Evolutionary conservation across 2,888 invertebrate genomes (phyloP).

Genomic region (Horisme vitalbata): DNA sequence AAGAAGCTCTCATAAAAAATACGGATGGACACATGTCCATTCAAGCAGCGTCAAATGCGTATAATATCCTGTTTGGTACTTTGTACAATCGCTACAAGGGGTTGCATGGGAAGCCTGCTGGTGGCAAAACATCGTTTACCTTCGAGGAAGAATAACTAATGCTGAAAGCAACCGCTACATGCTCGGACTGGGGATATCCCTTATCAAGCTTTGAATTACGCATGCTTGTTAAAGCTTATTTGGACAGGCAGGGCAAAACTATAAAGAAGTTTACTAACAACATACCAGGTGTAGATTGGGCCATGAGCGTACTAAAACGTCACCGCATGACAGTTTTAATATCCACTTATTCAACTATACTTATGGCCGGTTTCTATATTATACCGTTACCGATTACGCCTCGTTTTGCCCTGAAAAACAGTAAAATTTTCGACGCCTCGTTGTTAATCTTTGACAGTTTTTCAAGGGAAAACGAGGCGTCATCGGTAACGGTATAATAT

Average conservation of each 20-base stretch:
- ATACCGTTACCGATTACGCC: no score
- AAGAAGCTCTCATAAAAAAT: neutral
- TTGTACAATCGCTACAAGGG: neutral
- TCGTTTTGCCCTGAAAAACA: no score
- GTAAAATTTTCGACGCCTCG: no score
- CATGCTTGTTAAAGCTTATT: conserved; percentile 16
- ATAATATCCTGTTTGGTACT: neutral
- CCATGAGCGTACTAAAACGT: neutral
- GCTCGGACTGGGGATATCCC: neutral
- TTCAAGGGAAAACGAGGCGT: no score
- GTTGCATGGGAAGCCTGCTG: neutral
- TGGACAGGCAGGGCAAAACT: conserved; percentile 1
- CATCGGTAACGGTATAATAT: no score
- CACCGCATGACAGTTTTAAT: no score
- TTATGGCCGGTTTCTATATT: no score
- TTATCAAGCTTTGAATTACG: neutral
- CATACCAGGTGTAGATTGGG: conserved; percentile 5
- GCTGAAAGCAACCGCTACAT: conserved; percentile 12
- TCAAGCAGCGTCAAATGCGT: neutral
- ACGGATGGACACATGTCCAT: neutral
- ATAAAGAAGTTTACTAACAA: neutral
- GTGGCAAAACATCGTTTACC: neutral
- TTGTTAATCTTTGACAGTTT: no score
- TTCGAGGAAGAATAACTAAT: conserved; percentile 7
- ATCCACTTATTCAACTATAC: no score